Evolutionary conservation across 1,140 invertebrate genomes (phyloP), one percentile per base, ranked within the genome.

Genomic region (Brachionus sp.): DNA sequence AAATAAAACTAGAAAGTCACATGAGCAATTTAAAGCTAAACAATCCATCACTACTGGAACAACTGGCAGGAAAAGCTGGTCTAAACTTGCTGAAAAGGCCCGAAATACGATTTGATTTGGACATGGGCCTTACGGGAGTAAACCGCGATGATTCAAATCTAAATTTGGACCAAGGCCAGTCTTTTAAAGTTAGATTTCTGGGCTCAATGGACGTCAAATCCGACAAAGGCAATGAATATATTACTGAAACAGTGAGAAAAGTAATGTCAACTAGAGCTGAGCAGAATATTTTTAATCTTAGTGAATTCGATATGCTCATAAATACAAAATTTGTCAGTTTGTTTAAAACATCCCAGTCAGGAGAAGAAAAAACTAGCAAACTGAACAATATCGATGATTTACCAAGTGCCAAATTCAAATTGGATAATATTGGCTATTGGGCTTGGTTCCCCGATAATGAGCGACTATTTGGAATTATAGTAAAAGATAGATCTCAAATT

Each of bases 131-230:
- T 29, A 23, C 25, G 29, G 25, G 44, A n/a, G 13, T 46, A 46
- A 44, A 6, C 16, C 25, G 9, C 10, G 13, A 46, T 5, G 5
- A 46, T 12, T 25, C 19, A 75, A 19, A 44, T 2, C 2, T 2
- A 7, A 39, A 39, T 25, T 25, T 25, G 25, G 39, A 50, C 23
- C 39, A 75, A 25, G 70, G n/a, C 19, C 16, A 75, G 3, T 13
- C 19, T 46, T 75, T 46, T 46, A 75, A 75, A 19, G 70, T 75
- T 7, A 42, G 70, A 19, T 75, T 75, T 16, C n/a, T 75, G 3
- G 70, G 70, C 9, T 75, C 70, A 12, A 75, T 75, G 70, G 44
- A 75, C 46, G 70, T 75, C 12, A 75, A 75, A 75, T 75, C 70
- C 10, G 70, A 75, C 13, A 75, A 46, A 10, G 70, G 70, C 9